A percentile compares a stretch with the other conserved stretches of the same genome.
Conservation (phyloP, 2,888 invertebrate species). For the Poecilobothrus nobilitatus region DNA sequence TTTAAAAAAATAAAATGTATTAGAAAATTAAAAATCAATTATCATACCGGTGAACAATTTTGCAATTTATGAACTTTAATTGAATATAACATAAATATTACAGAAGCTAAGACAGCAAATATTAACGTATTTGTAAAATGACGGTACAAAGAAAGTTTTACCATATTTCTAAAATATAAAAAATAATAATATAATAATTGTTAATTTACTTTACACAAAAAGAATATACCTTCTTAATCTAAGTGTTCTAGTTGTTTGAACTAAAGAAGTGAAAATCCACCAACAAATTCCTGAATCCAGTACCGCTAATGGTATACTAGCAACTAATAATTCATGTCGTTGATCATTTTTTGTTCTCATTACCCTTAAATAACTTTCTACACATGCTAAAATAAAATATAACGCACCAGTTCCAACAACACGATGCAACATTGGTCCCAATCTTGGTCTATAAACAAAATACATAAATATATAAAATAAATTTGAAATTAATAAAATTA, state of each 20-base stretch:
- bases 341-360: conserved; percentile 54
- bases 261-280: conserved; percentile 85
- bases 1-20: not conserved
- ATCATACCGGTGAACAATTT: conserved; percentile 64
- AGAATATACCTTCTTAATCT: conserved; percentile 60
- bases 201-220: conserved; percentile 8
- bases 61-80: conserved; percentile 70
- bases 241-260: conserved; percentile 82
- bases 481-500: conserved; percentile 9
- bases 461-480: conserved; percentile 10
- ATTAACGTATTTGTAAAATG: conserved; percentile 92
- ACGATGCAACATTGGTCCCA: conserved; percentile 81
- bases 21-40: conserved; percentile 11
- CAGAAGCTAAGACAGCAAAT: conserved; percentile 82
- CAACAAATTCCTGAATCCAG: conserved; percentile 83
- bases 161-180: conserved; percentile 60
- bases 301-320: conserved; percentile 77
- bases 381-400: conserved; percentile 75
- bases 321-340: conserved; percentile 56
- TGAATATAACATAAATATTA: conserved; percentile 89
- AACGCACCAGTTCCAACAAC: conserved; percentile 75
- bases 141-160: conserved; percentile 79
- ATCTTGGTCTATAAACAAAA: conserved; percentile 56
- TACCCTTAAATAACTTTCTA: conserved; percentile 77
- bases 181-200: conserved; percentile 9